A percentile compares a stretch with the other conserved stretches of the same genome.
These are phyloP conservation scores for Apamea sordens DNA, from an alignment of 2,888 invertebrate species.

Conservation along the genomic window DNA sequence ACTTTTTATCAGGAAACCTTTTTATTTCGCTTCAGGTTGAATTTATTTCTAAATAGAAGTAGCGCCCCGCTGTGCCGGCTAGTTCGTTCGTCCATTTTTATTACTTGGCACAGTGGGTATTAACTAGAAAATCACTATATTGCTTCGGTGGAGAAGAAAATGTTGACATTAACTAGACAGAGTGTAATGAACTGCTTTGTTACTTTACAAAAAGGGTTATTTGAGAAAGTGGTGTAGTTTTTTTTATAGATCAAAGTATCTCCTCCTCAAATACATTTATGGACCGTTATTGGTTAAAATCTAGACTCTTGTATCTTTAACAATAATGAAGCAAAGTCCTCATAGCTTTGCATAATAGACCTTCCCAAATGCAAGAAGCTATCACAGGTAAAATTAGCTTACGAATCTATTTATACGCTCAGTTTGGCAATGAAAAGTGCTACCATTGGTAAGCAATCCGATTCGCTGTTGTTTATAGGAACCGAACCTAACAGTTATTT, in stretches of 20 bases:
- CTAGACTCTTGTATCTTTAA: background rate
- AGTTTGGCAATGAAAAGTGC: too few relatives aligned
- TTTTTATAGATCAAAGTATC: background rate
- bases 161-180: background rate
- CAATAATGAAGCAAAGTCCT: background rate
- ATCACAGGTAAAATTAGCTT: background rate
- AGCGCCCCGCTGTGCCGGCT: conserved; percentile 42
- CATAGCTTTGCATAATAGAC: background rate
- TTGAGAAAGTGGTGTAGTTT: background rate
- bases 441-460: too few relatives aligned
- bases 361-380: background rate
- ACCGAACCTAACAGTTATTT: too few relatives aligned
- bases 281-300: too few relatives aligned
- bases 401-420: too few relatives aligned
- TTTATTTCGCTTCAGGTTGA: conserved; percentile 6
- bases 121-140: conserved; percentile 23
- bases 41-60: conserved; percentile 56
- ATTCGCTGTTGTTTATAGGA: too few relatives aligned
- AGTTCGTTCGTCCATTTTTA: conserved; percentile 23
- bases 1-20: background rate
- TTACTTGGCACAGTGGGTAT: conserved; percentile 24
- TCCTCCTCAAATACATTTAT: too few relatives aligned
- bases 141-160: background rate
- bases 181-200: background rate
- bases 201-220: background rate